Conservation (phyloP, 1,140 invertebrate species). For the Acyrthosiphon pisum region DNA sequence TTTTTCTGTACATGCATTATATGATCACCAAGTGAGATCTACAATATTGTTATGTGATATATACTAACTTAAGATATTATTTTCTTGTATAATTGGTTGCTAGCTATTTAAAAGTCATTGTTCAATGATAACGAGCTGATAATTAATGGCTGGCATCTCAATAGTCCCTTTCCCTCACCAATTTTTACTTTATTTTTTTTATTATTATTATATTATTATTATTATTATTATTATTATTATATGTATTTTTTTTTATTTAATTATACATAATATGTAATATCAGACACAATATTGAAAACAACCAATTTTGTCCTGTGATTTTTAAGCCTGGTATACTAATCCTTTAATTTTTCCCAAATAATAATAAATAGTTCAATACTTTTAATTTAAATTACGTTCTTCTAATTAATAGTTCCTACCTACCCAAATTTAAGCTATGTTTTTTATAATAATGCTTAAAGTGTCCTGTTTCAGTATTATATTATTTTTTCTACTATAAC, state of each 20-base stretch:
- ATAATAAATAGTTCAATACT: conserved; percentile 38
- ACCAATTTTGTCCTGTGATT: conserved; percentile 50
- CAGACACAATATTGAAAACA: conserved; percentile 5
- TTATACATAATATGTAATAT: conserved; percentile 33
- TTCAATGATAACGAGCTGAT: conserved; percentile 22
- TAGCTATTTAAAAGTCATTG: conserved; percentile 30
- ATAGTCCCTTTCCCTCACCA: not conserved
- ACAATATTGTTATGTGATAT: conserved; percentile 53
- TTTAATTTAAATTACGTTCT: conserved; percentile 43
- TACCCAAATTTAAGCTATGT: conserved; percentile 46
- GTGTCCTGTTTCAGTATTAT: conserved; percentile 56
- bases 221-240: not conserved
- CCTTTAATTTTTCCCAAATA: conserved; percentile 25
- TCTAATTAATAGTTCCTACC: conserved; percentile 55
- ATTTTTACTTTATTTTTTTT: conserved; percentile 9
- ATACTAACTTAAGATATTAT: conserved; percentile 31
- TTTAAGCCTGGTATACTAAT: conserved; percentile 48
- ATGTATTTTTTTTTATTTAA: not conserved
- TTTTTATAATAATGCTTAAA: conserved; percentile 42
- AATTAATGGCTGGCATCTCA: not conserved
- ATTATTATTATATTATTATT: not conserved
- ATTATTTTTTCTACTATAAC: conserved; percentile 47
- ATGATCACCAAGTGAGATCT: conserved; percentile 46
- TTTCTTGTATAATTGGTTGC: conserved; percentile 34
- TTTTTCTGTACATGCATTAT: conserved; percentile 44